Conservation (phyloP, 2,888 invertebrate species). For the Lypha dubia region DNA sequence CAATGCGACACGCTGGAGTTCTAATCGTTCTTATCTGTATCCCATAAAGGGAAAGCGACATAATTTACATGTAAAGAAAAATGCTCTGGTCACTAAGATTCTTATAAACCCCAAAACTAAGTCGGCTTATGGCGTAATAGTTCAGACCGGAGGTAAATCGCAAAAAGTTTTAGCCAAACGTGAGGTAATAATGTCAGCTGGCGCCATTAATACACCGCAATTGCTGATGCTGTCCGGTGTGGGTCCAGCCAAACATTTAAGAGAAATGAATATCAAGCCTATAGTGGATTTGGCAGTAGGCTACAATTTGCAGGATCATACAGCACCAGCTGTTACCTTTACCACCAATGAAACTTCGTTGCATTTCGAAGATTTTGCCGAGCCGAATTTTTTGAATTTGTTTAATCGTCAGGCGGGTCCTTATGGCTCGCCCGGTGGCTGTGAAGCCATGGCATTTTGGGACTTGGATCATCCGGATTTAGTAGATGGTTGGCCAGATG, state of each 20-base stretch:
- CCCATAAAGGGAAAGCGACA: slow-evolving; percentile 84
- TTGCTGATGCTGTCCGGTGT: slow-evolving; percentile 90
- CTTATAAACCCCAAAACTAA: slow-evolving; percentile 84
- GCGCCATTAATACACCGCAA: slow-evolving; percentile 91
- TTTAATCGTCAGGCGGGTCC: slow-evolving; percentile 83
- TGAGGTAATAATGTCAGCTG: slow-evolving; percentile 89
- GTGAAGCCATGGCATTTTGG: slow-evolving; percentile 87
- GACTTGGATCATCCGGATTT: slow-evolving; percentile 85
- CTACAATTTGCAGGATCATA: slow-evolving; percentile 87
- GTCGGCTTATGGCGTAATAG: slow-evolving; percentile 85
- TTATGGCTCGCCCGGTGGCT: slow-evolving; percentile 85
- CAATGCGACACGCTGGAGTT: slow-evolving; percentile 85
- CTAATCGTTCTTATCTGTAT: slow-evolving; percentile 86
- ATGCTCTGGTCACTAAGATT: slow-evolving; percentile 85
- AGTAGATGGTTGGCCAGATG: slow-evolving; percentile 86
- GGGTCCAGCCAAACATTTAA: slow-evolving; percentile 85
- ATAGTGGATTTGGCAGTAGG: slow-evolving; percentile 86
- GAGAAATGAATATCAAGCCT: slow-evolving; percentile 84
- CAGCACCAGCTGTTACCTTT: slow-evolving; percentile 88
- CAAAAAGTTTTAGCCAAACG: slow-evolving; percentile 85
- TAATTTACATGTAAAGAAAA: slow-evolving; percentile 86
- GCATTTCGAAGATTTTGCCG: slow-evolving; percentile 81
- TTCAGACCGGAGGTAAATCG: slow-evolving; percentile 83
- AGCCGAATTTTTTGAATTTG: slow-evolving; percentile 78
- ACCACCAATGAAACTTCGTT: slow-evolving; percentile 83